Conservation (phyloP, 2,113 vertebrate species). For the Maccullochella peelii region DNA sequence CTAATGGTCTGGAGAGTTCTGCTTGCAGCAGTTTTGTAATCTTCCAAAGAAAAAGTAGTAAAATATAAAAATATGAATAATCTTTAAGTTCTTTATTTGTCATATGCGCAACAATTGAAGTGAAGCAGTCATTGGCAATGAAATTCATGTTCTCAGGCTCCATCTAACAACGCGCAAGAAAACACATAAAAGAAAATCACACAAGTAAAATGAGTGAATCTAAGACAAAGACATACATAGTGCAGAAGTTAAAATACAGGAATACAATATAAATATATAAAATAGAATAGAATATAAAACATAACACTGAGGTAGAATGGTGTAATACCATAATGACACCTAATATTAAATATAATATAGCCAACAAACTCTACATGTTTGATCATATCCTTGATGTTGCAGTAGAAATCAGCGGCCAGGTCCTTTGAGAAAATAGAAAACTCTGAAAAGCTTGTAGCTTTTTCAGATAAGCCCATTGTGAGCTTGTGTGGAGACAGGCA, state of each 20-base stretch:
- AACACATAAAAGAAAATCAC: too few relatives aligned
- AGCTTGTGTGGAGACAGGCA: not conserved
- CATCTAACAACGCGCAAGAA: too few relatives aligned
- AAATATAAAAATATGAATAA: not conserved
- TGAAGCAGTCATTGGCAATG: too few relatives aligned
- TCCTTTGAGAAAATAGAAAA: not conserved
- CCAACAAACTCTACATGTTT: not conserved
- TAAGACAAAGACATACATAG: too few relatives aligned
- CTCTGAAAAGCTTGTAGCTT: not conserved
- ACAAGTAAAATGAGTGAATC: too few relatives aligned
- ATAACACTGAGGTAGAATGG: too few relatives aligned
- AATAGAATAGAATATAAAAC: too few relatives aligned
- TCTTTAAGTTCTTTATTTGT: too few relatives aligned
- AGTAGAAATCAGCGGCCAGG: not conserved
- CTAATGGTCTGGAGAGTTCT: not conserved
- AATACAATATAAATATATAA: too few relatives aligned
- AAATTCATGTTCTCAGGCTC: too few relatives aligned
- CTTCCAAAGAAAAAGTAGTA: not conserved
- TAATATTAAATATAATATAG: not conserved
- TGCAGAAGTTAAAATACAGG: too few relatives aligned
- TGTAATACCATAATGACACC: not conserved
- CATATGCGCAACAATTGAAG: too few relatives aligned
- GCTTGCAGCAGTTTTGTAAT: not conserved
- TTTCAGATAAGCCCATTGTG: not conserved
- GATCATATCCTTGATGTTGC: not conserved